These are phyloP conservation scores for Cryptosula pallasiana DNA, from an alignment of 2,888 invertebrate genomes.

Conservation along the genomic window DNA sequence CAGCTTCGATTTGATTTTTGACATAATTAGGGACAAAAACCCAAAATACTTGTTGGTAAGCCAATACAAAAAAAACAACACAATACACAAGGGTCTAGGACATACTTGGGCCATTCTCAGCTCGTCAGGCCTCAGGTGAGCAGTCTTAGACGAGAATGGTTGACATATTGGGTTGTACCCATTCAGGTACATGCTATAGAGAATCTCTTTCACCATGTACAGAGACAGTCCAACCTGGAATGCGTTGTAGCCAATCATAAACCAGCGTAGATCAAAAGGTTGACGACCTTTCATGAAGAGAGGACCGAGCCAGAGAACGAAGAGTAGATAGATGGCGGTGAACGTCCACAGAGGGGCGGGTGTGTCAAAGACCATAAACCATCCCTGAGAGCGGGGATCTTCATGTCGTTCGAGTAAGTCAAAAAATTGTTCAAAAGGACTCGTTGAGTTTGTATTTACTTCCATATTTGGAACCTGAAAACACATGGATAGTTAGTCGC, in stretches of 20 bases:
- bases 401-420: slow-evolving; percentile 22
- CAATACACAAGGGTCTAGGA: no score
- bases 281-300: slow-evolving; percentile 71
- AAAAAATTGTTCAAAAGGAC: background rate
- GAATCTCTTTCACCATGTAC: slow-evolving; percentile 74
- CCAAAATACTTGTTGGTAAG: no score
- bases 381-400: slow-evolving; percentile 48
- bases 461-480: no score
- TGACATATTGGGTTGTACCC: slow-evolving; percentile 23
- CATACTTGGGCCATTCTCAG: slow-evolving; percentile 19
- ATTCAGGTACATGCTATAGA: slow-evolving; percentile 12
- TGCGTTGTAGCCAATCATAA: slow-evolving; percentile 78
- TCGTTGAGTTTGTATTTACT: background rate
- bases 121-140: background rate
- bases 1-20: no score
- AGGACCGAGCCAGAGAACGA: slow-evolving; percentile 69
- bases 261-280: slow-evolving; percentile 69
- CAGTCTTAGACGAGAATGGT: slow-evolving; percentile 1
- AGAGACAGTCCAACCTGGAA: slow-evolving; percentile 75
- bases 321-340: slow-evolving; percentile 38
- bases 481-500: no score
- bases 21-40: no score
- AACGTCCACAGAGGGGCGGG: slow-evolving; percentile 46
- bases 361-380: slow-evolving; percentile 42
- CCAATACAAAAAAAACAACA: no score